A percentile compares a stretch with the other conserved stretches of the same genome.
phyloP scores from a whole-genome alignment of 1,140 invertebrate species.

The Mya arenaria region DNA sequence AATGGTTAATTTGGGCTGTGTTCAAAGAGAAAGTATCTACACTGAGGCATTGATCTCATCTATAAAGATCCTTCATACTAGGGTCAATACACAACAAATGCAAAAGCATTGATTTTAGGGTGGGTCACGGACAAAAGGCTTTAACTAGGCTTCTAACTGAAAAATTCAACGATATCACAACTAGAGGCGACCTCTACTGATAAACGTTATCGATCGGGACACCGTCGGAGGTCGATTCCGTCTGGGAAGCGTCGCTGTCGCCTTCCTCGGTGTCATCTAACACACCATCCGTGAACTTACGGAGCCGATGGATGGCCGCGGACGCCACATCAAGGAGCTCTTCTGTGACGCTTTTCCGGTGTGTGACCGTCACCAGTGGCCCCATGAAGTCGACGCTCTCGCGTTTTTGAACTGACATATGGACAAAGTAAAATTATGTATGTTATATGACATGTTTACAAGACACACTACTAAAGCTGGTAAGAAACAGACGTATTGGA shows the following conservation, averaged over 20 bases:
- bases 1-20: too few species aligned
- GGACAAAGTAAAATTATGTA: not conserved
- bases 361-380: not conserved
- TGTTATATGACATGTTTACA: not conserved
- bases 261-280: conserved; percentile 8
- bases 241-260: not conserved
- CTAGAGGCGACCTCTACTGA: too few species aligned
- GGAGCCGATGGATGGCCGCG: conserved; percentile 21
- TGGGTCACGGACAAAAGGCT: too few species aligned
- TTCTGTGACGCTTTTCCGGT: conserved; percentile 35
- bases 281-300: conserved; percentile 36
- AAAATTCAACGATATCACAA: too few species aligned
- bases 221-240: too few species aligned
- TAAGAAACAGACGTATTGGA: not conserved
- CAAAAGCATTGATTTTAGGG: too few species aligned
- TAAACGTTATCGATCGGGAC: too few species aligned
- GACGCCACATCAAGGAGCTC: conserved; percentile 27
- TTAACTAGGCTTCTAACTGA: too few species aligned
- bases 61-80: too few species aligned
- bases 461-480: not conserved
- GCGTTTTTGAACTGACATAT: conserved; percentile 24
- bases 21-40: too few species aligned
- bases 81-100: too few species aligned
- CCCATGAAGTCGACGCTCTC: conserved; percentile 9
- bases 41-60: too few species aligned